phyloP scores from a whole-genome alignment of 1,140 invertebrate genomes.

The Acromyrmex charruanus region DNA sequence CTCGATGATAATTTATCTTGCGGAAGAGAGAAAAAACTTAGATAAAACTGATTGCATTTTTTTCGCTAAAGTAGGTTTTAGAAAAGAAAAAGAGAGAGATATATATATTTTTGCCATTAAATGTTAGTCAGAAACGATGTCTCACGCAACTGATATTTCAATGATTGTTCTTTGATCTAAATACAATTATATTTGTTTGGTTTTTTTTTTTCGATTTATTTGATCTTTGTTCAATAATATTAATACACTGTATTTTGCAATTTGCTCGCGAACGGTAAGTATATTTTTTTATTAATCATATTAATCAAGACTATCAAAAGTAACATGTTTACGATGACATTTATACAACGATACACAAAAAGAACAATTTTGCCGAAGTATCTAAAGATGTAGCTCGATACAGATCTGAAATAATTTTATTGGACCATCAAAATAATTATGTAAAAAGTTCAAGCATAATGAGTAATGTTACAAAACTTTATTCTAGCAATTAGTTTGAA shows the following conservation, averaged over 20 bases:
- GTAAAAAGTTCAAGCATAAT: too few species aligned
- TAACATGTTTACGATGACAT: background rate
- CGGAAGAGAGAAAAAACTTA: background rate
- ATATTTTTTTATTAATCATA: background rate
- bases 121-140: background rate
- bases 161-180: background rate
- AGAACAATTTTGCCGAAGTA: too few species aligned
- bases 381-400: too few species aligned
- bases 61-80: background rate
- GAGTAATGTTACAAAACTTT: too few species aligned
- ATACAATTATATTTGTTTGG: background rate
- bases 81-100: background rate
- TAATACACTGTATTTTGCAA: background rate
- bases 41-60: background rate
- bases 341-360: too few species aligned
- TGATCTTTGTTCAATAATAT: background rate
- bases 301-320: background rate
- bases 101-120: background rate
- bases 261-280: background rate
- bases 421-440: too few species aligned
- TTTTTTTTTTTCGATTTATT: background rate
- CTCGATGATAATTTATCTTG: background rate
- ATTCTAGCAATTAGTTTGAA: too few species aligned
- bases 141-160: background rate
- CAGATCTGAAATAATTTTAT: too few species aligned